These are phyloP conservation scores for Euura saliciscinereae DNA, from an alignment of 1,140 invertebrate species.

Conservation along the genomic window DNA sequence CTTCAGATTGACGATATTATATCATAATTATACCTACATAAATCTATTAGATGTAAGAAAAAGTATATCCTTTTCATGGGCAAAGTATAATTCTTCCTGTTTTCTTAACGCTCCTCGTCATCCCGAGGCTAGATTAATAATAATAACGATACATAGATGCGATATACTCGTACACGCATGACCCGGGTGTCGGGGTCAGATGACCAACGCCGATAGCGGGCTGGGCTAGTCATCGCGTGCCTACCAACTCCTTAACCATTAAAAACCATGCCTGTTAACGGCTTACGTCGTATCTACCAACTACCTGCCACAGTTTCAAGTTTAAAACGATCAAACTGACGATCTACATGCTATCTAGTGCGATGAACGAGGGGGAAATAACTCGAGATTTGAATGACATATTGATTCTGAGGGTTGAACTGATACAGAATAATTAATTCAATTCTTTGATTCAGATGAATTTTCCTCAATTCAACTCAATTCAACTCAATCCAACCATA, in stretches of 20 bases:
- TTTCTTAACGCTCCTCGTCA: too few relatives aligned
- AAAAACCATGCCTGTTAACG: not conserved
- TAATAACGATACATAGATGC: not conserved
- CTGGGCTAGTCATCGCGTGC: conserved; percentile 31
- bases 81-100: too few relatives aligned
- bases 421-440: too few relatives aligned
- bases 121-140: not conserved
- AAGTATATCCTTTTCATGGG: too few relatives aligned
- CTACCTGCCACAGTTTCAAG: not conserved
- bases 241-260: not conserved
- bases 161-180: not conserved
- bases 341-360: not conserved
- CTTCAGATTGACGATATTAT: not conserved
- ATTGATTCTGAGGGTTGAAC: too few relatives aligned
- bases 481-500: too few relatives aligned
- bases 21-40: not conserved
- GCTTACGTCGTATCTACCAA: not conserved
- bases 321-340: not conserved
- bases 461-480: too few relatives aligned
- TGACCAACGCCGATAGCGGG: conserved; percentile 27
- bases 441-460: too few relatives aligned
- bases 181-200: conserved; percentile 40
- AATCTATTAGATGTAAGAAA: too few relatives aligned
- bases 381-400: too few relatives aligned
- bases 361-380: too few relatives aligned